Evolutionary conservation across 1,140 invertebrate species (phyloP).

Genomic region (Aleiodes sp.): DNA sequence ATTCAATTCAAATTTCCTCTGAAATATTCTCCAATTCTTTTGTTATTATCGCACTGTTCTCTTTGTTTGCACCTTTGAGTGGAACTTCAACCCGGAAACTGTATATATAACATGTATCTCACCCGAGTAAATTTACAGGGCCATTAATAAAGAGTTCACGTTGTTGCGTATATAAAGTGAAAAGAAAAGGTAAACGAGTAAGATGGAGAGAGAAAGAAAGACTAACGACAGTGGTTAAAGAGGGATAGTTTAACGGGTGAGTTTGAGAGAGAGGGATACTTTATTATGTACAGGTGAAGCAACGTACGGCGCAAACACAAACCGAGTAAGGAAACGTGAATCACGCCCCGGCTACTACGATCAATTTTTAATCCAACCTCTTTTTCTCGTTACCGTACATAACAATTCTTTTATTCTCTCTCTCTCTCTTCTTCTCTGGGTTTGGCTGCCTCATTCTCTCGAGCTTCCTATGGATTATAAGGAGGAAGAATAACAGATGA

Average conservation of each 20-base stretch:
- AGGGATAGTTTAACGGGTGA: no score
- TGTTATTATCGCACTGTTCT: background rate
- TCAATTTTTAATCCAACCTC: slow-evolving; percentile 18
- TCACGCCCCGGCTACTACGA: background rate
- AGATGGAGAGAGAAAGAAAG: no score
- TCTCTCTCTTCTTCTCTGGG: background rate
- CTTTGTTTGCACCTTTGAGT: background rate
- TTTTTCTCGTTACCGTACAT: background rate
- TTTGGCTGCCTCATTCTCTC: background rate
- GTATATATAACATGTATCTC: slow-evolving; percentile 5
- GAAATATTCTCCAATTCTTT: background rate
- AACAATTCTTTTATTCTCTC: background rate
- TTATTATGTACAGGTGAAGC: slow-evolving; percentile 30
- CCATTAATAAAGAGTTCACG: slow-evolving; percentile 14
- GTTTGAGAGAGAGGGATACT: background rate
- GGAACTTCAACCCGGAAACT: background rate
- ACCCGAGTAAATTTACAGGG: slow-evolving; percentile 14
- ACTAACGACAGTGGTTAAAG: slow-evolving; percentile 4
- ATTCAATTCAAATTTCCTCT: background rate
- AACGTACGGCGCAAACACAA: background rate
- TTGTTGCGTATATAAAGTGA: slow-evolving; percentile 14
- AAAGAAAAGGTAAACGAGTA: slow-evolving; percentile 4
- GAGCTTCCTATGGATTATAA: background rate
- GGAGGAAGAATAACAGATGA: background rate
- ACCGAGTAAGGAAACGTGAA: background rate